Base-by-base conservation (phyloP, 2,888 invertebrate species). In the Mycogona germanica region DNA sequence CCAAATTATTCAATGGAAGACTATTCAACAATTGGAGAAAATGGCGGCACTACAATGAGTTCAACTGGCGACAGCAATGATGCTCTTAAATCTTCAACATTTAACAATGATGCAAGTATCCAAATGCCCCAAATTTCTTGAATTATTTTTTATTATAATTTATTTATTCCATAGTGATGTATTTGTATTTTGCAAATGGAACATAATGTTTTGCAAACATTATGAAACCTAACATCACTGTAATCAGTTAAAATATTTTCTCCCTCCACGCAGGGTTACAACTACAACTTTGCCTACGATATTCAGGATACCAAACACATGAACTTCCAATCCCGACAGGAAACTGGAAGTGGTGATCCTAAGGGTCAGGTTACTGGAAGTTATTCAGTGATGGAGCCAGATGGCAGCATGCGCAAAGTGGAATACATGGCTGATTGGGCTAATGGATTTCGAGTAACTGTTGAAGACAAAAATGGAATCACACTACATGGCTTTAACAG, bases 281-380 rank as follows among this genome's bases (percentile, higher is more conserved):
- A 84, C 17, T 82, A 83, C 67, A 75, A 77, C 38, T 85, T 82
- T 68, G 76, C 81, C 1, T 85, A 84, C 64, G 84, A 84, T 48
- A 81, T 85, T 32, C 80, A 82, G 62, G 84, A 85, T 68, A 81
- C 80, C 4, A 73, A 76, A 60, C 80, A 79, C 23, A 81, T 82
- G 51, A 82, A 84, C 68, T 77, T 76, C 53, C 84, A 85, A 69
- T 78, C 78, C 63, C 82, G 82, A 61, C 76, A 80, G 61, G 84
- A 85, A 66, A 75, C 76, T 6, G 75, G 85, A 53, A 77, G 81
- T 62, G 14, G 40, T 23, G 53, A 49, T 21, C 85, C 84, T 2
- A 51, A 57, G 17, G 82, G 84, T 64, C 75, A 76, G 1, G 82
- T 85, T 14, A 74, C 71, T 30, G 84, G 85, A 21, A 80, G 84